These are phyloP conservation scores for Gila orcuttii DNA, from an alignment of 2,113 vertebrate species.

Conservation along the genomic window DNA sequence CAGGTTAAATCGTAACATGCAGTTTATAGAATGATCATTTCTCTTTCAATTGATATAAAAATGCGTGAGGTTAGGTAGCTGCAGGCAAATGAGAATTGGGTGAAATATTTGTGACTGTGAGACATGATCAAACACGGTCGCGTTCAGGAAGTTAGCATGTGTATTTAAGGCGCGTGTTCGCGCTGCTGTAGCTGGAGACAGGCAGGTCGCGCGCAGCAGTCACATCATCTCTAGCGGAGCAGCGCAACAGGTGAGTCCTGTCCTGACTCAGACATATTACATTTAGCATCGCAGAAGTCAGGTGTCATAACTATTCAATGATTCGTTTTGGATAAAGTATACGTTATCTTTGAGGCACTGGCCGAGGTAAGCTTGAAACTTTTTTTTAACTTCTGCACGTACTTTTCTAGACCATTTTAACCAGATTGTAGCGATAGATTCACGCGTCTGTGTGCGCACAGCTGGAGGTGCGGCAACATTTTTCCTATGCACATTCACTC, in stretches of 20 bases:
- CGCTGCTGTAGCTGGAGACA: slow-evolving; percentile 12
- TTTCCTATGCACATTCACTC: slow-evolving; percentile 58
- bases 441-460: slow-evolving; percentile 46
- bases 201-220: slow-evolving; percentile 7
- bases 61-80: not conserved
- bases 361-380: not conserved
- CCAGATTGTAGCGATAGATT: not conserved
- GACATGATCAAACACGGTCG: slow-evolving; percentile 9
- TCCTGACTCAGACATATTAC: not conserved
- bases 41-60: not conserved
- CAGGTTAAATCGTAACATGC: not conserved
- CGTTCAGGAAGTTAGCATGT: slow-evolving; percentile 45
- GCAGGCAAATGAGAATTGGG: not conserved
- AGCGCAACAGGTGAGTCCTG: slow-evolving; percentile 45
- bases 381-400: not conserved
- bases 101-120: not conserved
- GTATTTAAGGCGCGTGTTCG: slow-evolving; percentile 48
- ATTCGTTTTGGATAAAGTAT: not conserved
- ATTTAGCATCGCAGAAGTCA: not conserved
- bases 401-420: not conserved
- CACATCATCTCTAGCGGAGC: slow-evolving; percentile 6
- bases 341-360: not conserved
- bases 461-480: slow-evolving; percentile 66
- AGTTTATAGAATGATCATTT: slow-evolving; percentile 25
- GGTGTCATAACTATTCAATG: not conserved